A percentile compares a stretch with the other conserved stretches of the same genome.
These are phyloP conservation scores for Himalopsyche tibetana DNA, from an alignment of 2,888 invertebrate genomes.

Conservation along the genomic window DNA sequence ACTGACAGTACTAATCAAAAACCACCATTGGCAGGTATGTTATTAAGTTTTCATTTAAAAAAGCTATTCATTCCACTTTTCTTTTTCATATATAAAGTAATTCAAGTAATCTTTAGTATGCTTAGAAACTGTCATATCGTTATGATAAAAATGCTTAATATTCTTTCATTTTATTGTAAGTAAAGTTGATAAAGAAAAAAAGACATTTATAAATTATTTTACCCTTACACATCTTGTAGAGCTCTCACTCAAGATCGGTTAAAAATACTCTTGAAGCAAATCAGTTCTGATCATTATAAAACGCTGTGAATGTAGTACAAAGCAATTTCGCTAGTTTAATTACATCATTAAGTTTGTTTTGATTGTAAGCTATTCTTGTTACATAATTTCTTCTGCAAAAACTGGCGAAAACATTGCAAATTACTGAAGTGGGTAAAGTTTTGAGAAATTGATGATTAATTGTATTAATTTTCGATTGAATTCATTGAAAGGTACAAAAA, in stretches of 20 bases:
- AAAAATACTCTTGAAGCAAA: neutral
- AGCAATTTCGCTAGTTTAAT: neutral
- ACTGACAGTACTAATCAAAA: slow-evolving; percentile 71
- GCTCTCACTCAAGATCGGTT: neutral
- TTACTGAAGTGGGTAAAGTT: too few relatives aligned
- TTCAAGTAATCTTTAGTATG: neutral
- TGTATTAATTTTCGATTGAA: neutral
- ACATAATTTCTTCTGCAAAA: too few relatives aligned
- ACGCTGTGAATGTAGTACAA: neutral
- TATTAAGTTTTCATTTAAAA: slow-evolving; percentile 13
- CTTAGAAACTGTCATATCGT: neutral
- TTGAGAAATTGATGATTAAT: neutral
- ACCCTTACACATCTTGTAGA: neutral
- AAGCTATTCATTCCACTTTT: neutral
- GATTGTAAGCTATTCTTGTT: too few relatives aligned
- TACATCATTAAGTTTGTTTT: neutral
- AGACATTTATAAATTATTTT: neutral
- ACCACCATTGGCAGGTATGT: slow-evolving; percentile 75
- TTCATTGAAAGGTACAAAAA: too few relatives aligned
- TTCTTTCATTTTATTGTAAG: too few relatives aligned
- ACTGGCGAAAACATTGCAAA: too few relatives aligned
- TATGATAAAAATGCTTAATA: too few relatives aligned
- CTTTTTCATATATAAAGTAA: too few relatives aligned
- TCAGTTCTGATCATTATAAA: neutral
- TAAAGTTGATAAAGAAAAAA: neutral